phyloP scores from a whole-genome alignment of 2,113 vertebrate species.

The Phocoena sinus region DNA sequence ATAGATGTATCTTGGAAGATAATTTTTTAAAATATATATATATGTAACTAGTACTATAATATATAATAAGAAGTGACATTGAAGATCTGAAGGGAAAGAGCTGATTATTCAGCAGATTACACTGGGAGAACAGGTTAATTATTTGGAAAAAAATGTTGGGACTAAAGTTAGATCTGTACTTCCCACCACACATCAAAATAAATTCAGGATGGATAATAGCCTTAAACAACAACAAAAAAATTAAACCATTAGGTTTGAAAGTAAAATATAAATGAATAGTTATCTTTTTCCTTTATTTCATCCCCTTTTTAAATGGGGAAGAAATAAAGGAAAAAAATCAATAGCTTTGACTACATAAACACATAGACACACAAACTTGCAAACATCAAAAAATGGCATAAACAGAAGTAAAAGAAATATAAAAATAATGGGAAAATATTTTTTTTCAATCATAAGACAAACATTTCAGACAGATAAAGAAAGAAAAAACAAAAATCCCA shows the following conservation, averaged over 20 bases:
- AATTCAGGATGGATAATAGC: background rate
- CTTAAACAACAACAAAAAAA: background rate
- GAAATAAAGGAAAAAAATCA: background rate
- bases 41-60: background rate
- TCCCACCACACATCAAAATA: slow-evolving; percentile 26
- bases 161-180: slow-evolving; percentile 26
- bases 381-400: background rate
- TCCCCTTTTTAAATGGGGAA: background rate
- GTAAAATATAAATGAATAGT: background rate
- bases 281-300: background rate
- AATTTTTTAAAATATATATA: background rate
- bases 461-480: background rate
- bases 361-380: background rate
- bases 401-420: background rate
- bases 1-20: background rate
- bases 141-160: background rate
- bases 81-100: slow-evolving; percentile 3
- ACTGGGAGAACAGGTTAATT: slow-evolving; percentile 27
- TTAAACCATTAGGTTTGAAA: background rate
- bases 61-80: slow-evolving; percentile 32
- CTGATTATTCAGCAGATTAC: slow-evolving; percentile 26
- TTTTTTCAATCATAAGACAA: background rate
- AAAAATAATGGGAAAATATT: background rate
- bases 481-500: background rate
- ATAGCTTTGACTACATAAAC: background rate